These are phyloP conservation scores for Stictonetta naevosa DNA, from an alignment of 2,113 vertebrate genomes.

Conservation along the genomic window DNA sequence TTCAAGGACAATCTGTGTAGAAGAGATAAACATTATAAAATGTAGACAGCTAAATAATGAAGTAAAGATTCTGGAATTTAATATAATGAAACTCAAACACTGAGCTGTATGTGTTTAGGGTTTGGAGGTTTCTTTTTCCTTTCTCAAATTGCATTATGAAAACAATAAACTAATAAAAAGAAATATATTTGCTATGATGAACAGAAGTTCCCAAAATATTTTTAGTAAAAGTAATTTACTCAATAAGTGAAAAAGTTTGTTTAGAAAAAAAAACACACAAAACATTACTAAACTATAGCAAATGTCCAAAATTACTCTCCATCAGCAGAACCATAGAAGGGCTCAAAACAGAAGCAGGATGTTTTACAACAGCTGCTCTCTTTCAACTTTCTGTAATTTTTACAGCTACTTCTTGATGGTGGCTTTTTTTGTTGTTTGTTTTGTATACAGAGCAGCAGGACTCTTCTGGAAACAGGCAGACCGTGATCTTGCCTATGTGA, in stretches of 20 bases:
- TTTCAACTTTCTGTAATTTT: conserved; percentile 54
- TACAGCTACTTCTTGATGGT: not conserved
- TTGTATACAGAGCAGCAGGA: not conserved
- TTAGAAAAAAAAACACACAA: conserved; percentile 64
- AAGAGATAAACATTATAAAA: conserved; percentile 55
- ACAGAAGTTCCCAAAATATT: conserved; percentile 44
- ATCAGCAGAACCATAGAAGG: conserved; percentile 68
- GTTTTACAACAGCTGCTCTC: conserved; percentile 58
- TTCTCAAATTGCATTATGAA: not conserved
- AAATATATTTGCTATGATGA: not conserved
- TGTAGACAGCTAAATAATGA: conserved; percentile 33
- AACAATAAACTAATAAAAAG: not conserved
- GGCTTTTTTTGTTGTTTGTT: not conserved
- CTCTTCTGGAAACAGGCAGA: conserved; percentile 4
- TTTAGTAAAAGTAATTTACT: conserved; percentile 47
- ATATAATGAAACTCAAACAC: not conserved
- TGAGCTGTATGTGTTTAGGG: not conserved
- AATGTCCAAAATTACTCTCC: conserved; percentile 55
- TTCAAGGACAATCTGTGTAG: conserved; percentile 48
- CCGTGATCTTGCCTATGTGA: not conserved
- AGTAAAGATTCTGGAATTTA: conserved; percentile 45
- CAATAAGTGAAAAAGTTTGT: conserved; percentile 45
- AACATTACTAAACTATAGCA: conserved; percentile 11
- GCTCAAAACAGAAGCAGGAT: conserved; percentile 59
- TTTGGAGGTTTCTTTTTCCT: not conserved